These are phyloP conservation scores for Andricus curvator DNA, from an alignment of 2,888 invertebrate species.

Conservation along the genomic window DNA sequence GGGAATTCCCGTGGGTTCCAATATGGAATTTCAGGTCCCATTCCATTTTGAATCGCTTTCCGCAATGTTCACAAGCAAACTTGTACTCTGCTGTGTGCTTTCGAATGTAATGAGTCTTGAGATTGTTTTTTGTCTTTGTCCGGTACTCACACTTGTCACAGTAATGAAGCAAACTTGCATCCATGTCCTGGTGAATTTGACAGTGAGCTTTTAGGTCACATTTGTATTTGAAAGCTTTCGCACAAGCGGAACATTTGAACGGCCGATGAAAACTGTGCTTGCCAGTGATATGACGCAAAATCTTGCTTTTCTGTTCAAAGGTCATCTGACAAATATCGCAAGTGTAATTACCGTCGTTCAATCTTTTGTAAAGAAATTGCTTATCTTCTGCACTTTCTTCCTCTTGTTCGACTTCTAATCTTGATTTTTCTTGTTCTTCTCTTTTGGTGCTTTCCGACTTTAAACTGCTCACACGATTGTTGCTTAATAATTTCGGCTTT, in stretches of 20 bases:
- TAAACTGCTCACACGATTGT: neutral
- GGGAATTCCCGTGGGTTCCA: conserved; percentile 62
- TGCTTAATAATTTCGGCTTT: conserved; percentile 9
- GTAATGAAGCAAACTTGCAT: conserved; percentile 56
- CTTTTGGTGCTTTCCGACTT: neutral
- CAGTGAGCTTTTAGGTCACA: conserved; percentile 65
- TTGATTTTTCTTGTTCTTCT: neutral
- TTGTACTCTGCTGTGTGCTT: conserved; percentile 66
- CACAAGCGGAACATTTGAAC: conserved; percentile 61
- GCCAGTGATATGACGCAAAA: conserved; percentile 64
- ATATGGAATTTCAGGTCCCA: conserved; percentile 70
- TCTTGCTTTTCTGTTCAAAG: conserved; percentile 65
- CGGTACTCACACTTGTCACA: conserved; percentile 69
- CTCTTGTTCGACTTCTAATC: neutral
- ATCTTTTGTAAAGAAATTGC: conserved; percentile 51
- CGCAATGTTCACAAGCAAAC: conserved; percentile 67
- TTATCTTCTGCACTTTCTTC: conserved; percentile 1
- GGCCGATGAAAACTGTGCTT: conserved; percentile 67
- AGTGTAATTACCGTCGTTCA: conserved; percentile 55
- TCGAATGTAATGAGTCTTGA: conserved; percentile 65
- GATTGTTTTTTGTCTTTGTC: conserved; percentile 63
- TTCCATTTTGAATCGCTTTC: conserved; percentile 68
- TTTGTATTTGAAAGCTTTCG: conserved; percentile 66
- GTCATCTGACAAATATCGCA: conserved; percentile 60
- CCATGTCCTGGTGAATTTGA: conserved; percentile 57